Percentiles rank a stretch among this genome's conserved stretches.
Conservation (phyloP, 1,140 invertebrate genomes). For the Adoxophyes honmai region DNA sequence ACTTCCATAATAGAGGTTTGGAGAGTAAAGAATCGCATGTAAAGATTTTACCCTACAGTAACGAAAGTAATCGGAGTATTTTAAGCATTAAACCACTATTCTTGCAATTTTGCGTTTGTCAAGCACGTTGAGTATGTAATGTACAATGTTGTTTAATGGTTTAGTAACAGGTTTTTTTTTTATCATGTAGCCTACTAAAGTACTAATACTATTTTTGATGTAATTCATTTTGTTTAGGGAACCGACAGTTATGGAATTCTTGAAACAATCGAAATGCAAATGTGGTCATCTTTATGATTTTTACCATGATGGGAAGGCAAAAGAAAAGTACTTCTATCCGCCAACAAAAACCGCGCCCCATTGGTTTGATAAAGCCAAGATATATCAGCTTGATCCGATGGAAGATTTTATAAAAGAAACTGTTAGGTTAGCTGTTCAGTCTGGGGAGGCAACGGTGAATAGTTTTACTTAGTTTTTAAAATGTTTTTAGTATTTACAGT, state of each 20-base stretch:
- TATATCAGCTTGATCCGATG: conserved; percentile 53
- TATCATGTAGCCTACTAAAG: no score
- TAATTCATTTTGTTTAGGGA: conserved; percentile 36
- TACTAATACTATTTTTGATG: no score
- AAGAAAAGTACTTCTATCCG: conserved; percentile 54
- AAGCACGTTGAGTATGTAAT: no score
- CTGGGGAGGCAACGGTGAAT: conserved; percentile 40
- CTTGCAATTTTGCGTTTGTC: no score
- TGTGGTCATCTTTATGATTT: conserved; percentile 61
- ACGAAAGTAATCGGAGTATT: no score
- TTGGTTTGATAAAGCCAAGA: conserved; percentile 54
- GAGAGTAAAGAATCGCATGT: no score
- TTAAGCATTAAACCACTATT: no score
- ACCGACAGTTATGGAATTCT: conserved; percentile 38
- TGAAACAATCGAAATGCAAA: conserved; percentile 53
- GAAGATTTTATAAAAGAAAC: conserved; percentile 61
- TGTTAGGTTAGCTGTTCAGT: conserved; percentile 34
- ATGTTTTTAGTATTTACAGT: background rate
- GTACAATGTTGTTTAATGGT: no score
- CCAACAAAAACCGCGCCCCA: conserved; percentile 37
- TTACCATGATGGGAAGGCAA: conserved; percentile 39
- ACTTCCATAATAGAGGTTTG: no score
- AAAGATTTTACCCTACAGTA: no score
- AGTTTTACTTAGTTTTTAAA: conserved; percentile 14
- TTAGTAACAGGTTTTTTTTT: no score